Conservation (phyloP, 2,888 invertebrate genomes). For the Lithosia quadra region DNA sequence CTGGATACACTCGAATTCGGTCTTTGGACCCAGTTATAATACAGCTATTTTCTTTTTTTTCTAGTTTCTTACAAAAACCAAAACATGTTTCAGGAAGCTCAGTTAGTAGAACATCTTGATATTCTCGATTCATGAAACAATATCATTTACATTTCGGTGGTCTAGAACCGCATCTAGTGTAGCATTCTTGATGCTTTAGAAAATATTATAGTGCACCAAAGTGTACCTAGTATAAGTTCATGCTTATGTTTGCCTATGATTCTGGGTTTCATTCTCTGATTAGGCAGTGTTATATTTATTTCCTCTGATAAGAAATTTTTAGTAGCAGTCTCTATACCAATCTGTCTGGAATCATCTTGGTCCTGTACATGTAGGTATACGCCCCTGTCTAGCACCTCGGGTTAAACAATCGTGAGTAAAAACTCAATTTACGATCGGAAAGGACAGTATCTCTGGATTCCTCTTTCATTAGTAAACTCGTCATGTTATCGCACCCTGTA, state of each 20-base stretch:
- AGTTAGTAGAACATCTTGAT: not conserved
- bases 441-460: constrained; percentile 65
- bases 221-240: not conserved
- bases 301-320: not conserved
- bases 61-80: no score
- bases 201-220: no score
- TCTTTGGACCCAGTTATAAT: no score
- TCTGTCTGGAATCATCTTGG: not conserved
- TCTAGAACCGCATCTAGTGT: not conserved
- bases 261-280: not conserved
- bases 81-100: not conserved
- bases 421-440: constrained; percentile 11
- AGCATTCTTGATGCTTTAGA: no score
- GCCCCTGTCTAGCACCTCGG: not conserved
- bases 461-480: constrained; percentile 82
- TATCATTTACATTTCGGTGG: not conserved
- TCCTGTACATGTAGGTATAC: no score
- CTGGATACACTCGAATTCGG: no score
- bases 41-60: no score
- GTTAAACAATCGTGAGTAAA: not conserved
- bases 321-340: not conserved
- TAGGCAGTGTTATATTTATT: not conserved
- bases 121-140: not conserved
- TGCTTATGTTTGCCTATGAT: not conserved
- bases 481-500: constrained; percentile 71